phyloP scores from a whole-genome alignment of 2,113 vertebrate species.

The Lagopus muta region DNA sequence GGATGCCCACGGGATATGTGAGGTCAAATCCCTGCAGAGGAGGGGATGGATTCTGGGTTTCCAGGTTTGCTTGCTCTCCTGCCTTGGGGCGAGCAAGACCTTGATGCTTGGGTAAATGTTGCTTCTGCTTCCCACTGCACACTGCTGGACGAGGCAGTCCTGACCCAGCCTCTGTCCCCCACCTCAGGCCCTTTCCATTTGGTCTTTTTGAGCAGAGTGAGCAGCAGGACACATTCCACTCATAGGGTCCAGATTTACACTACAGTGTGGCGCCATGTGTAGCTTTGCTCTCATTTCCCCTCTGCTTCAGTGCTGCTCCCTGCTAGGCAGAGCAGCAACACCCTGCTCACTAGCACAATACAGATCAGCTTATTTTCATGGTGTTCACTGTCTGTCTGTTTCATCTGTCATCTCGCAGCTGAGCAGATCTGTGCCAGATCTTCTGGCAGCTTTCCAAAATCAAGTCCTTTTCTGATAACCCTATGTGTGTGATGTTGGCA shows the following conservation, averaged over 20 bases:
- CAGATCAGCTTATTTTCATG: background rate
- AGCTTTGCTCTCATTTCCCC: background rate
- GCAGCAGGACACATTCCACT: fast-evolving
- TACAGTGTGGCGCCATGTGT: background rate
- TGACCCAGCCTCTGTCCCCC: background rate
- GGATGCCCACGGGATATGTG: background rate
- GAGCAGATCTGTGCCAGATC: background rate
- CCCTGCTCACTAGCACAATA: fast-evolving
- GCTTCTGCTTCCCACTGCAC: background rate
- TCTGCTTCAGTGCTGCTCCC: background rate
- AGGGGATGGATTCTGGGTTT: background rate
- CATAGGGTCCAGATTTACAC: background rate
- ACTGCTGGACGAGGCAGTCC: background rate
- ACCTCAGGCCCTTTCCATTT: background rate
- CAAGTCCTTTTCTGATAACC: background rate
- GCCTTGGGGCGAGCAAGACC: fast-evolving
- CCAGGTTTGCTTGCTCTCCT: background rate
- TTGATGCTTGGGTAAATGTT: background rate
- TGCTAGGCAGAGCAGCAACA: fast-evolving
- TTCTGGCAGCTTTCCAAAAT: background rate
- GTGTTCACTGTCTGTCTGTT: fast-evolving
- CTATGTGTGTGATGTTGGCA: background rate
- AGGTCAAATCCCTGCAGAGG: background rate
- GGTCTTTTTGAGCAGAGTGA: background rate
- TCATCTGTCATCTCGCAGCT: background rate